Base-by-base conservation (phyloP, 1,140 invertebrate genomes). In the Neodiprion lecontei region DNA sequence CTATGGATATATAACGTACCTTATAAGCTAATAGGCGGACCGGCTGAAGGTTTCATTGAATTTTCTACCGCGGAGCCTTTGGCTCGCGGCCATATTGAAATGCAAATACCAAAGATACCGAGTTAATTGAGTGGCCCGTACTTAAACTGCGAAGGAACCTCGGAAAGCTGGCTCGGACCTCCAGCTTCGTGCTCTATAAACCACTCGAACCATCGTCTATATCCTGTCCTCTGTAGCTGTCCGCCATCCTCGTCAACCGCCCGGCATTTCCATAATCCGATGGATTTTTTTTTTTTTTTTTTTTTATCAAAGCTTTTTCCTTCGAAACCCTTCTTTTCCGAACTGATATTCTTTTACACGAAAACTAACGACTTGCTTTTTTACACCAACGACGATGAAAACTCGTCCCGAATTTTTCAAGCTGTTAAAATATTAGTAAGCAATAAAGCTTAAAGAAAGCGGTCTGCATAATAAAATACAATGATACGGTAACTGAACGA, bases 111-210 rank as follows among this genome's bases (percentile, higher is more conserved):
- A 74, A 74, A 80, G 81, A 80, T 75, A 78, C 74, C 74, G 73
- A 77, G 78, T 78, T 85, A 86, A 86, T 86, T 82, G 83, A 85
- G 81, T 84, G 78, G 81, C 80, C 78, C 76, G 75, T 61, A 75
- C 75, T 81, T 75, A 72, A 68, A 69, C 17, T 69, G 67, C 23
- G 40, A 5, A 23, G 14, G 40, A 21, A 21, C 10, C 67, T 14
- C 61, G 10, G 21, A 47, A 21, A 23, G 67, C 67, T 12, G 12
- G 61, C 17, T 14, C 61, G 61, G 17, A 65, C 61, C 61, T 65
- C 17, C 12, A 65, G 61, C 17, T 17, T 65, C 61, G 2, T 65
- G 12, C 28, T 40, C 28, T 40, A 40, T 40, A 40, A 12, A 9
- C 53, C 53, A 61, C 53, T 61, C 53, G n/a, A 61, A 14, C n/a